phyloP scores from a whole-genome alignment of 2,113 vertebrate species.

The Hiodon alosoides region DNA sequence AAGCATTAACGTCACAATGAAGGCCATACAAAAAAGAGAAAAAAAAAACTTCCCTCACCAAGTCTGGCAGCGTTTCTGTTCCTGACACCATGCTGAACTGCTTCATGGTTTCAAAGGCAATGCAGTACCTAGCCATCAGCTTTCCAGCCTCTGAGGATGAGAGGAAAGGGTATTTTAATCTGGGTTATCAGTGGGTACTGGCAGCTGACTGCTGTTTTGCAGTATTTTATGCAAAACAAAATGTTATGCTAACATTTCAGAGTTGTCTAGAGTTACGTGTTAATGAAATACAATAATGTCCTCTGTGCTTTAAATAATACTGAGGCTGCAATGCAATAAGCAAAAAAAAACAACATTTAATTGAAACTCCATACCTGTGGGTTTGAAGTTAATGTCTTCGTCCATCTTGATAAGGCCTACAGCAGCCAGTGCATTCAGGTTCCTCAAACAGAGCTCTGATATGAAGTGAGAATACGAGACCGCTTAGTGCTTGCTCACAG shows the following conservation, averaged over 20 bases:
- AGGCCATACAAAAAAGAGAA: slow-evolving; percentile 10
- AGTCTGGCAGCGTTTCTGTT: slow-evolving; percentile 77
- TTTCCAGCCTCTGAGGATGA: slow-evolving; percentile 74
- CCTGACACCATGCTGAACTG: slow-evolving; percentile 76
- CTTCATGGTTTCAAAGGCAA: slow-evolving; percentile 91
- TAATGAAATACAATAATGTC: no score
- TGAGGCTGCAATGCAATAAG: no score
- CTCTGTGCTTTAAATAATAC: no score
- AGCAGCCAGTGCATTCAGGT: slow-evolving; percentile 84
- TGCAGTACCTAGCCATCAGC: slow-evolving; percentile 88
- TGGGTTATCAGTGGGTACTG: no score
- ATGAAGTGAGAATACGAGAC: slow-evolving; percentile 1
- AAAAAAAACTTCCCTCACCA: slow-evolving; percentile 65
- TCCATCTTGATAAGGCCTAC: slow-evolving; percentile 86
- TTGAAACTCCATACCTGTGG: slow-evolving; percentile 70
- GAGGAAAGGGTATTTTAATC: slow-evolving; percentile 16
- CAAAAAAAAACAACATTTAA: no score
- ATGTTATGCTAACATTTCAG: no score
- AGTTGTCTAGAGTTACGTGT: no score
- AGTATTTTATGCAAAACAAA: no score
- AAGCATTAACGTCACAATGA: neutral
- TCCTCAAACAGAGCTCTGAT: slow-evolving; percentile 88
- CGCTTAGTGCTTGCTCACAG: neutral
- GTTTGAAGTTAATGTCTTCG: slow-evolving; percentile 83
- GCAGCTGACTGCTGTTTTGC: no score